Evolutionary conservation across 64 coral and sea anemone species (phyloP), one percentile per base, ranked within the genome.

Genomic region (Trachythela sp.): DNA sequence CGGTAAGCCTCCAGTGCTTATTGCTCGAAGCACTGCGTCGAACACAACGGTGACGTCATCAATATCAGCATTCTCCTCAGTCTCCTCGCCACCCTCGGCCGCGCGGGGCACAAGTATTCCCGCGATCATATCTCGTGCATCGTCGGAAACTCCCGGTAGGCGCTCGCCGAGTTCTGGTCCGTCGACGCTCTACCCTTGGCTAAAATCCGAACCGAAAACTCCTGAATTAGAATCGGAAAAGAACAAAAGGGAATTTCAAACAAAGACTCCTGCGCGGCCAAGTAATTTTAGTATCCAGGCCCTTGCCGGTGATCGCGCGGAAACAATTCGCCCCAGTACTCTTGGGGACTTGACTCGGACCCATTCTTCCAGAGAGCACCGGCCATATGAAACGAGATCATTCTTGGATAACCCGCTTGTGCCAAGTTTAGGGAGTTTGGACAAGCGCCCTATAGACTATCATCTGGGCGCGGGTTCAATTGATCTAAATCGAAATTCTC

Each of bases 361-460:
- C 31, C 37, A 80, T 39, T 80, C 75, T 80, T 39, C 75, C 34
- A 80, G 75, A 36, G 37, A 37, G 33, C 75, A 35, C 30, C 75
- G 75, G 37, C 31, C 75, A 4, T 37, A 9, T 15, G 33, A 80
- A 2, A 35, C 75, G 33, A 80, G 75, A 35, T 36, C 75, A 34
- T 80, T 80, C 30, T 7, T 80, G 75, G 75, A 80, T 36, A 80
- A 35, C 31, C 75, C 75, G 34, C 33, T 80, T 80, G 37, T 80
- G 8, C 75, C 75, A 30, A 64, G 26, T 27, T 64, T 64, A 64
- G 56, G 0, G 56, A 64, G 56, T 64, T 80, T 34, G 15, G 75
- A 80, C 13, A 80, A 80, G 30, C 75, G 75, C 2, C 37, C 75
- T 13, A 14, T 37, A 15, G 75, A 80, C 34, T 80, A 80, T 30